Conservation (phyloP, 1,140 invertebrate genomes). For the Drosophila nebulosa region DNA sequence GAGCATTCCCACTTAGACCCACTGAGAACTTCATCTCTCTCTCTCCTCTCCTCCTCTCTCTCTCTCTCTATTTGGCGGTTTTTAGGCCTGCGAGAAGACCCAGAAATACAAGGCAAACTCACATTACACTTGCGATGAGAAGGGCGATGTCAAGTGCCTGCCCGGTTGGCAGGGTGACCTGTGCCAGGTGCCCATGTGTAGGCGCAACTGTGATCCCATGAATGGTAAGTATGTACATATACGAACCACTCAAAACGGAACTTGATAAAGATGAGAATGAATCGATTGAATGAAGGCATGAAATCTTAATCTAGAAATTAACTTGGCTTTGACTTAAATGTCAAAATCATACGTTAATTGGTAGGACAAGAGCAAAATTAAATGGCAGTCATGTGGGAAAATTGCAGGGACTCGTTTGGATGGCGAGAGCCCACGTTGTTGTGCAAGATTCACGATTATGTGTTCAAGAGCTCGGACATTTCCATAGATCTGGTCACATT, state of each 20-base stretch:
- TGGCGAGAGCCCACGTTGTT: neutral
- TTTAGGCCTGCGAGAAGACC: conserved; percentile 91
- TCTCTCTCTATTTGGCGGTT: neutral
- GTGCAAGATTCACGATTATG: neutral
- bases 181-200: conserved; percentile 95
- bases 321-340: neutral
- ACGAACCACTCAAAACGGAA: too few relatives aligned
- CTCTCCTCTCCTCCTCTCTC: too few relatives aligned
- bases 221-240: conserved; percentile 85
- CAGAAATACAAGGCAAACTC: conserved; percentile 93
- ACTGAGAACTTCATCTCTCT: too few relatives aligned
- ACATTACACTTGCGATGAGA: conserved; percentile 95
- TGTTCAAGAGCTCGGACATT: too few relatives aligned
- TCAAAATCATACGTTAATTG: neutral
- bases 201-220: conserved; percentile 93
- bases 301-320: too few relatives aligned
- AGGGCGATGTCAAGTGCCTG: conserved; percentile 94
- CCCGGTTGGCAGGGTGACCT: conserved; percentile 95
- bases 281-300: too few relatives aligned
- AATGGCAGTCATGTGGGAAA: neutral
- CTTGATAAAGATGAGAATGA: too few relatives aligned
- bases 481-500: neutral
- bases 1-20: too few relatives aligned
- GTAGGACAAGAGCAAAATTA: neutral
- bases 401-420: neutral